A percentile compares a stretch with the other conserved stretches of the same genome.
Evolutionary conservation across 37 sponge, comb jelly and placozoan genomes (phyloP).

Genomic region (Eunapius fragilis): DNA sequence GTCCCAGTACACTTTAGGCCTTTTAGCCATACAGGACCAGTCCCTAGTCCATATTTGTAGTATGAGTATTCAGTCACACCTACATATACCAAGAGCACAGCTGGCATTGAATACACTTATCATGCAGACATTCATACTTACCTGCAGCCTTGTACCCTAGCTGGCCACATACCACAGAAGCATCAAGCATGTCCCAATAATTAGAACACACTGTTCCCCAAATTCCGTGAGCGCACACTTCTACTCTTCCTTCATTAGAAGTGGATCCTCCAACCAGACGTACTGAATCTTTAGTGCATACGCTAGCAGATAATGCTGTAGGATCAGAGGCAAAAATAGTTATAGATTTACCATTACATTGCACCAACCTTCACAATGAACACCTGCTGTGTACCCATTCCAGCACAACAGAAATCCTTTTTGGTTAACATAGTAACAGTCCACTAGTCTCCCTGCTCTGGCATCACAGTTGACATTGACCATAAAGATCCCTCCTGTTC

Average conservation of each 20-base stretch:
- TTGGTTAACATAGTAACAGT: neutral
- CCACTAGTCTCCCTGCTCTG: neutral
- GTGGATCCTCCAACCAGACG: conserved; percentile 23
- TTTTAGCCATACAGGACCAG: neutral
- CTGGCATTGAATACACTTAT: neutral
- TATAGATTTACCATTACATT: too few relatives aligned
- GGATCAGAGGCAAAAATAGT: too few relatives aligned
- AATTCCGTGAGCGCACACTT: conserved; percentile 31
- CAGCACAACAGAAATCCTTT: neutral
- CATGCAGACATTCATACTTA: neutral
- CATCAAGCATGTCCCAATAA: conserved; percentile 15
- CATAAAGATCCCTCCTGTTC: neutral
- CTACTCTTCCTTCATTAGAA: conserved; percentile 30
- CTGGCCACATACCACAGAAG: conserved; percentile 3
- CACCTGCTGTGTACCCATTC: neutral
- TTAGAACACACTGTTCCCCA: conserved; percentile 46
- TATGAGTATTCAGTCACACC: neutral
- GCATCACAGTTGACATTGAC: neutral
- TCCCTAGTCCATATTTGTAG: neutral
- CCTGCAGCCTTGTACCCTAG: conserved; percentile 2
- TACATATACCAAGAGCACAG: neutral
- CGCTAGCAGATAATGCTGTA: neutral
- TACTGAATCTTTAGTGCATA: neutral
- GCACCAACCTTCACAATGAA: neutral
- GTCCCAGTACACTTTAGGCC: neutral